Percentiles rank a stretch among this genome's conserved stretches.
Evolutionary conservation across 2,113 vertebrate species (phyloP).

Genomic region (Sylvilagus bachmani): DNA sequence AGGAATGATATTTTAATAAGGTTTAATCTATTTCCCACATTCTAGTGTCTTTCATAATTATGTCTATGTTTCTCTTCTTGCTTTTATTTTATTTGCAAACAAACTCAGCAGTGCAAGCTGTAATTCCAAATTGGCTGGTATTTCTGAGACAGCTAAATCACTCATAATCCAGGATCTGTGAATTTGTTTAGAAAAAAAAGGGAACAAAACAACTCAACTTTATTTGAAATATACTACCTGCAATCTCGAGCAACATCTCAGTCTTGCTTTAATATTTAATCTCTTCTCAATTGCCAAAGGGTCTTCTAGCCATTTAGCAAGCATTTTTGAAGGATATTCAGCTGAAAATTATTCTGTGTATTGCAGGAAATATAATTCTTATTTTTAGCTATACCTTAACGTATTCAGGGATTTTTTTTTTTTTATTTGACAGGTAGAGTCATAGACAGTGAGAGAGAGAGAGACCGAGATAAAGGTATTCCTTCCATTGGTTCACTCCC

Average conservation of each 20-base stretch:
- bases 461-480: too few species aligned
- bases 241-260: background rate
- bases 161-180: constrained; percentile 50
- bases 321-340: constrained; percentile 22
- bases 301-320: constrained; percentile 15
- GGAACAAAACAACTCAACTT: background rate
- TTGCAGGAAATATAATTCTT: background rate
- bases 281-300: background rate
- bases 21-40: constrained; percentile 80
- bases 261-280: constrained; percentile 54
- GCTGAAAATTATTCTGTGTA: constrained; percentile 40
- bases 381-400: constrained; percentile 35
- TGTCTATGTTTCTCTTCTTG: constrained; percentile 65
- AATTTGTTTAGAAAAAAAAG: background rate
- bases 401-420: background rate
- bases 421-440: too few species aligned
- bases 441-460: too few species aligned
- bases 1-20: constrained; percentile 85
- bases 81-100: constrained; percentile 74
- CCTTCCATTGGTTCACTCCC: too few species aligned
- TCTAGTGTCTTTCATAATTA: constrained; percentile 79
- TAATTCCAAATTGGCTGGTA: constrained; percentile 63
- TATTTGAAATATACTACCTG: constrained; percentile 33
- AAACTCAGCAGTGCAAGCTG: constrained; percentile 41
- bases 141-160: constrained; percentile 58